Conservation (phyloP, 2,888 invertebrate species). For the Odontocerum albicorne region DNA sequence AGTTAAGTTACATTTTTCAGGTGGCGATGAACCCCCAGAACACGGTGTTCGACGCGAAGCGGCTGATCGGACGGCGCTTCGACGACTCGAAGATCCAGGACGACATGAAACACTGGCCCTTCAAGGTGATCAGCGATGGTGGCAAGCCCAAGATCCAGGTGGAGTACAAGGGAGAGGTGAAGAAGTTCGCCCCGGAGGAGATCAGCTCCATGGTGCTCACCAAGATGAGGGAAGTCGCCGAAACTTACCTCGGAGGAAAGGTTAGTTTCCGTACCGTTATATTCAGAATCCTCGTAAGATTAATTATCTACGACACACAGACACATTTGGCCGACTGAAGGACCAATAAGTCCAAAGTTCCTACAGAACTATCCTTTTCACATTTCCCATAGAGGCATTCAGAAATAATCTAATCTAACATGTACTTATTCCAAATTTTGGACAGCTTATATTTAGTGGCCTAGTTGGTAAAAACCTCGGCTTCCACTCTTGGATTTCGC, state of each 20-base stretch:
- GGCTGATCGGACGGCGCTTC: conserved; percentile 79
- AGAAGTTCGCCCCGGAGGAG: conserved; percentile 80
- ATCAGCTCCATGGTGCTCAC: conserved; percentile 82
- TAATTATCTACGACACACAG: too few relatives aligned
- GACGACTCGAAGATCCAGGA: conserved; percentile 76
- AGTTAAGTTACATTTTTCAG: conserved; percentile 44
- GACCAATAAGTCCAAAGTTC: too few relatives aligned
- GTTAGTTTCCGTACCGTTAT: too few relatives aligned
- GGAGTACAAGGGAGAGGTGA: conserved; percentile 72
- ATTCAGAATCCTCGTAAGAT: too few relatives aligned
- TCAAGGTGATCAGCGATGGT: conserved; percentile 66
- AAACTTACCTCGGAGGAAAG: conserved; percentile 71
- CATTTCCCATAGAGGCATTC: too few relatives aligned
- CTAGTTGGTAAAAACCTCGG: too few relatives aligned
- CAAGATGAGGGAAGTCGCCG: conserved; percentile 83
- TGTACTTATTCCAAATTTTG: too few relatives aligned
- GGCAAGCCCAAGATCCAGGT: conserved; percentile 76
- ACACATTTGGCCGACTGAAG: too few relatives aligned
- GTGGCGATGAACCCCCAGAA: conserved; percentile 80
- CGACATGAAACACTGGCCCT: conserved; percentile 87
- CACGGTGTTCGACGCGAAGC: conserved; percentile 81
- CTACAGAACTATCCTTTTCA: too few relatives aligned
- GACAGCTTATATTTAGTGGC: too few relatives aligned
- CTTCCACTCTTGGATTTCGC: too few relatives aligned
- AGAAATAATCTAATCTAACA: too few relatives aligned